A percentile compares a stretch with the other conserved stretches of the same genome.
Conservation (phyloP, 2,797 vertebrate genomes). For the Schizothorax lantsangensis region DNA sequence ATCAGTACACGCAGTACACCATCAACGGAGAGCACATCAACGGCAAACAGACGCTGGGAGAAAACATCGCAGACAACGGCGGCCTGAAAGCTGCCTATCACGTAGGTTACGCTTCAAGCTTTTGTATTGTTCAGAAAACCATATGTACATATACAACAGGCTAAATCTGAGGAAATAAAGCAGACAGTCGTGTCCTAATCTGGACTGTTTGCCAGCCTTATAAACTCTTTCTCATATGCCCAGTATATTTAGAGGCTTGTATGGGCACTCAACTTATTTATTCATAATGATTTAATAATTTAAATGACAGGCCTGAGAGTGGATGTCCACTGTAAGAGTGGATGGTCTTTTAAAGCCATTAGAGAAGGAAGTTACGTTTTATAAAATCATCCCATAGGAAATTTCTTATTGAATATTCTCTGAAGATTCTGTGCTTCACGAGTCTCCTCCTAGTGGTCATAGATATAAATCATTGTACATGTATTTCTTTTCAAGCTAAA, state of each 20-base stretch:
- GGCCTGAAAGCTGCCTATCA: slow-evolving; percentile 96
- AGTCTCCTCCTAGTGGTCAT: background rate
- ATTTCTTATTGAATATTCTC: too few species aligned
- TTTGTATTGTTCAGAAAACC: background rate
- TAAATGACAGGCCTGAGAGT: background rate
- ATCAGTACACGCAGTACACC: slow-evolving; percentile 88
- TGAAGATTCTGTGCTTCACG: background rate
- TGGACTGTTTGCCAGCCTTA: background rate
- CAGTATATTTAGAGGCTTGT: background rate
- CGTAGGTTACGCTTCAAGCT: slow-evolving; percentile 73
- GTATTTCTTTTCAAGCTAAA: background rate
- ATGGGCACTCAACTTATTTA: background rate
- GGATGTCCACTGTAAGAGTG: background rate
- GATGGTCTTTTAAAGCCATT: background rate
- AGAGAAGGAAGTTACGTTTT: background rate
- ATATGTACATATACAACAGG: background rate
- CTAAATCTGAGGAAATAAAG: background rate
- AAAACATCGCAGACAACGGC: slow-evolving; percentile 97
- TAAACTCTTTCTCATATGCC: background rate
- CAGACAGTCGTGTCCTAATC: background rate
- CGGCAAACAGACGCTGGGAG: slow-evolving; percentile 93
- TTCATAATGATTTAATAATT: slow-evolving; percentile 13
- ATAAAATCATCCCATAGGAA: background rate
- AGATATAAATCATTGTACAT: background rate
- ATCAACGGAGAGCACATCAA: slow-evolving; percentile 93